Base-by-base conservation (phyloP, 1,140 invertebrate genomes). In the Pseudomyrmex pallidus region DNA sequence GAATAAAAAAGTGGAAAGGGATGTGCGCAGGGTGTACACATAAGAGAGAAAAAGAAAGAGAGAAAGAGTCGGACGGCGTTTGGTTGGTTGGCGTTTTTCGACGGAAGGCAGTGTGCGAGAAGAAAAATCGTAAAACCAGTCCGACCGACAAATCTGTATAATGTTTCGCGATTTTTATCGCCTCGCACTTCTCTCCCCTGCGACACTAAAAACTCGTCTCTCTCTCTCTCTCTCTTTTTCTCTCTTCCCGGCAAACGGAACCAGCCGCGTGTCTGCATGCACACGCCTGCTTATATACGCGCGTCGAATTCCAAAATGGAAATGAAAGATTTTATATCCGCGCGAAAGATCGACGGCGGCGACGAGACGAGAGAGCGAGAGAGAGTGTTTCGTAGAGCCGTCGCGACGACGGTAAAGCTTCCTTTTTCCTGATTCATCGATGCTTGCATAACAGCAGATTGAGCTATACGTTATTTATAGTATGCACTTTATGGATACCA, bases 41-140 rank as follows among this genome's bases (percentile, higher is more conserved):
- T 0, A 35, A 35, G 35, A 35, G 35, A 35, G 35, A 35, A 1
- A 35, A 25, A 25, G 22, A 25, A 2, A 25, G 22, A 25, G 22
- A 25, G 22, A 62, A 64, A 78, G 73, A 70, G 46, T 74, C 46
- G 56, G 70, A 35, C 61, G 68, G 61, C 35, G 35, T 46, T 82
- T 20, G 46, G 22, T 56, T 17, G 50, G 63, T 17, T 57, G 46
- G 13, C n/a, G 87, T 15, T 83, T 83, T 80, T 72, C 74, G 48
- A 74, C 35, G 48, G n/a, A 67, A 56, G 59, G 15, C 66, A 87
- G 83, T 35, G 35, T 35, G 35, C 89, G 87, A 85, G 82, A 89
- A 91, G 90, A 91, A 93, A 92, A 92, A 93, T 93, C 92, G 90
- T 93, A 93, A 93, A 93, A 93, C 83, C 92, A 93, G 90, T 88